These are phyloP conservation scores for Parasteatoda lunata DNA, from an alignment of 2,888 invertebrate species.

Conservation along the genomic window DNA sequence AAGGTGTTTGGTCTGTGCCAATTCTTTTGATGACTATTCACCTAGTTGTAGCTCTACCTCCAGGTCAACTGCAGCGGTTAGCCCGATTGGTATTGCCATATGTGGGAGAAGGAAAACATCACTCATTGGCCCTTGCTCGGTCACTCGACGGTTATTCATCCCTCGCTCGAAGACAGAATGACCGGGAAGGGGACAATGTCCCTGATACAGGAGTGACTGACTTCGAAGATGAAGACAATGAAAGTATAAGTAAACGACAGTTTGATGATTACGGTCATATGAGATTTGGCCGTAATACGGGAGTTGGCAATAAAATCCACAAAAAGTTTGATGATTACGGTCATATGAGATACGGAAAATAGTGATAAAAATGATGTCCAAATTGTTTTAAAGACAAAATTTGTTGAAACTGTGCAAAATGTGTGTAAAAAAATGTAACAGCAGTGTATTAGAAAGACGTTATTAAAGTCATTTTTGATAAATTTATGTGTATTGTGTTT, in stretches of 20 bases:
- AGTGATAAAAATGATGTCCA: background rate
- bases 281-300: slow-evolving; percentile 71
- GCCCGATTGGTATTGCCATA: slow-evolving; percentile 53
- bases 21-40: slow-evolving; percentile 8
- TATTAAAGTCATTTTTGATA: no score
- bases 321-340: slow-evolving; percentile 71
- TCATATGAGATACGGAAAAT: slow-evolving; percentile 71
- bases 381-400: background rate
- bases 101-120: slow-evolving; percentile 11
- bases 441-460: no score
- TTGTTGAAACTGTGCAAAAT: no score
- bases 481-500: no score
- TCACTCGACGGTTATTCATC: slow-evolving; percentile 41
- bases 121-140: slow-evolving; percentile 36
- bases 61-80: slow-evolving; percentile 32
- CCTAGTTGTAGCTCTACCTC: slow-evolving; percentile 1
- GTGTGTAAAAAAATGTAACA: no score
- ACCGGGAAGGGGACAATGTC: slow-evolving; percentile 35
- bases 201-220: slow-evolving; percentile 57
- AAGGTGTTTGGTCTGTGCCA: background rate
- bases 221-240: slow-evolving; percentile 65
- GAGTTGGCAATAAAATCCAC: slow-evolving; percentile 57
- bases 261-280: slow-evolving; percentile 72
- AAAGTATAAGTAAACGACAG: slow-evolving; percentile 69
- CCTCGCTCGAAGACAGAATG: slow-evolving; percentile 29